phyloP scores from a whole-genome alignment of 2,797 vertebrate genomes.

The Rhinatrema bivittatum region DNA sequence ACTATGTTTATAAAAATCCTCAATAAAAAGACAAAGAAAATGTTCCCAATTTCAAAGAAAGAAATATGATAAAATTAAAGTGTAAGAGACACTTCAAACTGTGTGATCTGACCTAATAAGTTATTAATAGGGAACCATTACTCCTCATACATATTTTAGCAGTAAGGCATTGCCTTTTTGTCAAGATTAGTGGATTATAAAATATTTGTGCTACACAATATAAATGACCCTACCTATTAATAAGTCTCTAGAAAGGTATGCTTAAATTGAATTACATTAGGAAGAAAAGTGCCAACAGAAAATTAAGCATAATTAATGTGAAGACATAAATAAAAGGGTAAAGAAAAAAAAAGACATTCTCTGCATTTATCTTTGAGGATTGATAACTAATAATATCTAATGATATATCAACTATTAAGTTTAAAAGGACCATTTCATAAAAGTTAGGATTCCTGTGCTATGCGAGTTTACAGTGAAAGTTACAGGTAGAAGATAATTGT shows the following conservation, averaged over 20 bases:
- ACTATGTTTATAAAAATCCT: constrained; percentile 29
- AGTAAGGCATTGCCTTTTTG: constrained; percentile 85
- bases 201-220: constrained; percentile 92
- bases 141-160: constrained; percentile 93
- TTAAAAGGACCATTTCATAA: constrained; percentile 40
- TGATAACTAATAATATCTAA: constrained; percentile 42
- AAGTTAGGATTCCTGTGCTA: constrained; percentile 21
- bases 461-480: constrained; percentile 33
- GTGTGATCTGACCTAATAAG: constrained; percentile 80
- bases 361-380: constrained; percentile 48
- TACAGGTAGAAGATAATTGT: constrained; percentile 21
- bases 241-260: constrained; percentile 72
- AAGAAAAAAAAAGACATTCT: constrained; percentile 48
- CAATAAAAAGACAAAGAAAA: constrained; percentile 42
- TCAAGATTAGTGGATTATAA: constrained; percentile 87
- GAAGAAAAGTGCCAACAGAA: constrained; percentile 56
- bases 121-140: constrained; percentile 96
- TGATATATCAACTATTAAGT: constrained; percentile 47
- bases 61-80: constrained; percentile 68
- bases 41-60: constrained; percentile 41
- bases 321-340: constrained; percentile 60
- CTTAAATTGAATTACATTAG: constrained; percentile 75
- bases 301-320: constrained; percentile 65
- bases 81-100: constrained; percentile 70
- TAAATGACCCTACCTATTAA: constrained; percentile 77